phyloP scores from a whole-genome alignment of 2,797 vertebrate genomes.

The Hippopotamyrus pictus region DNA sequence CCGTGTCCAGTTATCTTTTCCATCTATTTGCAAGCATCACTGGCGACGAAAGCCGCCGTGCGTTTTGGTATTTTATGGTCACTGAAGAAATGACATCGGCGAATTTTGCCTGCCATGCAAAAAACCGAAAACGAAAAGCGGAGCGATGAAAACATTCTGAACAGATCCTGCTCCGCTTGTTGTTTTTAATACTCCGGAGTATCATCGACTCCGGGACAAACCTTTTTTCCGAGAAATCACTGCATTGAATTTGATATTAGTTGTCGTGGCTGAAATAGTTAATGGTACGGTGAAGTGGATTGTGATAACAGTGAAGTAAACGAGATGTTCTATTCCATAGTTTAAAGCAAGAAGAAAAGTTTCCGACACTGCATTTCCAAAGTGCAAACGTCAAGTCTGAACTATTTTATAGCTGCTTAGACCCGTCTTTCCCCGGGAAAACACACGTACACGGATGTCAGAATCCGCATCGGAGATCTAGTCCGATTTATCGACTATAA shows the following conservation, averaged over 20 bases:
- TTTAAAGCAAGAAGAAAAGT: constrained; percentile 23
- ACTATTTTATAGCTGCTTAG: neutral
- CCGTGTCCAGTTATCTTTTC: constrained; percentile 29
- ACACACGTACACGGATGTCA: constrained; percentile 20
- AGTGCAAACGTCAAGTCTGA: constrained; percentile 11
- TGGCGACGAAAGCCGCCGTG: constrained; percentile 54
- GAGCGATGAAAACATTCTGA: constrained; percentile 36
- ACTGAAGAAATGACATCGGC: constrained; percentile 53
- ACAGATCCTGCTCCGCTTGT: constrained; percentile 26
- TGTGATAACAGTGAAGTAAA: neutral
- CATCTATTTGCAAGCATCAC: constrained; percentile 27
- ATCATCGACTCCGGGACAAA: neutral
- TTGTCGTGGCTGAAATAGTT: neutral
- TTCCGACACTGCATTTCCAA: constrained; percentile 14
- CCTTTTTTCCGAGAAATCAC: neutral
- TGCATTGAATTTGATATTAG: neutral
- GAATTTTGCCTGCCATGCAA: constrained; percentile 14
- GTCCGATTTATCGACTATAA: neutral
- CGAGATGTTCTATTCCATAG: neutral
- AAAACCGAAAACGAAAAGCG: neutral
- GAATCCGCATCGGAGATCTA: neutral
- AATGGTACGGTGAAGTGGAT: neutral
- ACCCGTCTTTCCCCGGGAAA: neutral
- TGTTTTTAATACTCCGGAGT: constrained; percentile 36
- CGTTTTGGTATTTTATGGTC: constrained; percentile 34